Base-by-base conservation (phyloP, 2,113 vertebrate species). In the Orthochromis indermauri region DNA sequence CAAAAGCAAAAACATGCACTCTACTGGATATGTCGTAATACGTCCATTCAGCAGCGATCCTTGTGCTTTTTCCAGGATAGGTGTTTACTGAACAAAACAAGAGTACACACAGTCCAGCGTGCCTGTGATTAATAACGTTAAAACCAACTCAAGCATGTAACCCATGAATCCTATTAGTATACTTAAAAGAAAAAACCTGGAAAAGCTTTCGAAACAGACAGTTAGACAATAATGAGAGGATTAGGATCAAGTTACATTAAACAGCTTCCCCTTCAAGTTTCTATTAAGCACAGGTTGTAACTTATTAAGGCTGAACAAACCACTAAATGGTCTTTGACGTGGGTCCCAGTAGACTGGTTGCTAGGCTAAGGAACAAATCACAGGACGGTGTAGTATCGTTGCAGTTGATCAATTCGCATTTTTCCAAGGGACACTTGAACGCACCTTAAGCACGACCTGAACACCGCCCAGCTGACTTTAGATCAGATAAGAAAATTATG, bases 401-500 rank as follows among this genome's bases (percentile, higher is more conserved):
- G 0, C 2, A 55, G 51, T 73, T 81, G 17, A 42, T 28, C 7
- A 45, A 7, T 78, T 16, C 1, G 5, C 16, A 55, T 59, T 91
- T 92, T 90, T 83, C 66, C 86, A 59, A 88, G 68, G 24, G 45
- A 54, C 14, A 17, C 82, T 0, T 2, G 85, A 94, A 93, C 21
- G 90, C 90, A 91, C 4, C 90, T 6, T 35, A 4, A 81, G 5
- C 35, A 51, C 24, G 86, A 28, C 7, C 53, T 1, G 54, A 89
- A 86, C 84, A 8, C 82, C 83, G 33, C 83, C 88, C 85, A 79
- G 10, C 11, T 10, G 54, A 86, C 66, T 84, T 49, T 4, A 42
- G 79, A 80, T 21, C 21, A 87, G 89, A 89, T 89, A 88, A 88
- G 81, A 83, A 53, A 82, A 54, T 61, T 3, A 80, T 57, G 45